A percentile compares a stretch with the other conserved stretches of the same genome.
Evolutionary conservation across 2,888 invertebrate genomes (phyloP).

Genomic region (Alcis repandata): DNA sequence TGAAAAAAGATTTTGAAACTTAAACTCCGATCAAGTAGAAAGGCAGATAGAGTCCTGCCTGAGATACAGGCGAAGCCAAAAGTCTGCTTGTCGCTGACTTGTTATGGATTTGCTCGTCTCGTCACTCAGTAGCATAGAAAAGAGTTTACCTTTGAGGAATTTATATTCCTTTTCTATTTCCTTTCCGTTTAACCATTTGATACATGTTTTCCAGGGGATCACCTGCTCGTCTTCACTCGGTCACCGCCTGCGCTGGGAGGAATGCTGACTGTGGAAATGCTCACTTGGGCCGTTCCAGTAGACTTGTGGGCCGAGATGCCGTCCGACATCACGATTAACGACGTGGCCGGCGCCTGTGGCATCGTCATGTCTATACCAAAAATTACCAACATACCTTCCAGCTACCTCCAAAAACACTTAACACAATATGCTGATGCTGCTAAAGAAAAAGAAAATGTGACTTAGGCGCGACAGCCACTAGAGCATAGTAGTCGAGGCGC

Average conservation of each 20-base stretch:
- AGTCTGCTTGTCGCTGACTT: too few species aligned
- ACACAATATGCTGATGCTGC: constrained; percentile 48
- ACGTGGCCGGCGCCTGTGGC: constrained; percentile 67
- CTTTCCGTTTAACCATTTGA: too few species aligned
- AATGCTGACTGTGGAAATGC: constrained; percentile 65
- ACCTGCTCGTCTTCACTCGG: constrained; percentile 67
- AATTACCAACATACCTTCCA: constrained; percentile 53
- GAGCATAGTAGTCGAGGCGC: too few species aligned
- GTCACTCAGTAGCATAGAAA: too few species aligned
- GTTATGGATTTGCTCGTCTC: too few species aligned
- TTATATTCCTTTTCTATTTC: too few species aligned
- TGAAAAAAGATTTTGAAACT: too few species aligned
- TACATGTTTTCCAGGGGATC: constrained; percentile 68
- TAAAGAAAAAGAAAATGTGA: neutral
- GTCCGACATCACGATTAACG: constrained; percentile 61
- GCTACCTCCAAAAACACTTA: constrained; percentile 63
- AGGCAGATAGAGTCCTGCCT: too few species aligned
- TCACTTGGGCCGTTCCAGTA: constrained; percentile 46
- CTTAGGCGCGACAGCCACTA: too few species aligned
- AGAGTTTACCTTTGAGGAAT: too few species aligned
- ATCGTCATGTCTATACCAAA: constrained; percentile 63
- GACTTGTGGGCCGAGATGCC: constrained; percentile 57
- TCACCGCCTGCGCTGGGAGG: constrained; percentile 57
- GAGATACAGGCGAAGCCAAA: too few species aligned
- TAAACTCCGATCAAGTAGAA: too few species aligned